Evolutionary conservation across 2,797 vertebrate species (phyloP).

Genomic region (Gymnocypris eckloni): DNA sequence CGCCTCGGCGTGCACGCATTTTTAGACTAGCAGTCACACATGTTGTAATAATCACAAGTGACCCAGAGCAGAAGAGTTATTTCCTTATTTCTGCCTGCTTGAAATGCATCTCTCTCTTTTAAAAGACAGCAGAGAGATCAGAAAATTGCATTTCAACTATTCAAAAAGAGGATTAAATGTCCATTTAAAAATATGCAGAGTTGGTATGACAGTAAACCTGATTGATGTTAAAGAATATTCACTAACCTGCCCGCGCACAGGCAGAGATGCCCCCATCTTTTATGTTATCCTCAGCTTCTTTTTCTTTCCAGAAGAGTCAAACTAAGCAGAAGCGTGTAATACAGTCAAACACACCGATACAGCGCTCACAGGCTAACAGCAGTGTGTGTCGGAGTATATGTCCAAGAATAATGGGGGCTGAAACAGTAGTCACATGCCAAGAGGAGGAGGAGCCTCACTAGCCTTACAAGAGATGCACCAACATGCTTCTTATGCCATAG

Average conservation of each 20-base stretch:
- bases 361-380: conserved; percentile 34
- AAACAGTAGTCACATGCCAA: conserved; percentile 42
- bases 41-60: neutral
- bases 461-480: neutral
- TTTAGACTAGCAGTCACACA: neutral
- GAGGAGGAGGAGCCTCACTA: conserved; percentile 22
- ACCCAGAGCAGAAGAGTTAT: neutral
- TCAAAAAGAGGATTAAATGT: neutral
- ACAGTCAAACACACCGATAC: conserved; percentile 9
- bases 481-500: conserved; percentile 41
- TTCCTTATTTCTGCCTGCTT: neutral
- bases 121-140: neutral
- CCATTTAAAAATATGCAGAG: neutral
- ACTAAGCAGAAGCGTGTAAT: conserved; percentile 1
- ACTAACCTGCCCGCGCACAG: conserved; percentile 74
- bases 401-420: conserved; percentile 10
- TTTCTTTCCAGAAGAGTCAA: conserved; percentile 27
- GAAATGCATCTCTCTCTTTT: neutral
- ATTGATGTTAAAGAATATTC: conserved; percentile 20
- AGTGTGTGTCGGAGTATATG: conserved; percentile 27
- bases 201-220: neutral
- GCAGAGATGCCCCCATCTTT: conserved; percentile 58
- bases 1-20: neutral
- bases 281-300: conserved; percentile 35
- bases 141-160: neutral